Percentiles rank a stretch among this genome's conserved stretches.
phyloP scores from a whole-genome alignment of 2,888 invertebrate genomes.

The Harpalus rubripes region DNA sequence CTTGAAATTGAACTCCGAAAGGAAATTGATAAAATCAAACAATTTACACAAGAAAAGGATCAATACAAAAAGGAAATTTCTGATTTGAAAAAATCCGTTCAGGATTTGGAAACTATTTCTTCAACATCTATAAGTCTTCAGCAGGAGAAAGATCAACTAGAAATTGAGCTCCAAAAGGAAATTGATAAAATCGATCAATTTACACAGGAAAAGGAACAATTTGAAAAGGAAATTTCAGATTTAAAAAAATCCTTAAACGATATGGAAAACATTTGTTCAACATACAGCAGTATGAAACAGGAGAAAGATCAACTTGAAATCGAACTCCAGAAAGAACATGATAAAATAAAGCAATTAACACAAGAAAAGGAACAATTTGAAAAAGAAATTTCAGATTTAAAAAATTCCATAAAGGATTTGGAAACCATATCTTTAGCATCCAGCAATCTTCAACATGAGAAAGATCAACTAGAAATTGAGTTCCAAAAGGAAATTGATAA shows the following conservation, averaged over 20 bases:
- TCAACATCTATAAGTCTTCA: background rate
- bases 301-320: slow-evolving; percentile 77
- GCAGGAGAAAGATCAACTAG: background rate
- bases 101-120: background rate
- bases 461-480: slow-evolving; percentile 76
- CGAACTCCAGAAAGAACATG: slow-evolving; percentile 73
- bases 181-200: slow-evolving; percentile 70
- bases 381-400: slow-evolving; percentile 74
- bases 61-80: slow-evolving; percentile 75
- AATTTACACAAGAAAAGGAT: slow-evolving; percentile 55
- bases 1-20: slow-evolving; percentile 76
- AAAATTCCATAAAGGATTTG: slow-evolving; percentile 62
- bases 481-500: slow-evolving; percentile 71
- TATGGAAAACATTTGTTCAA: slow-evolving; percentile 73
- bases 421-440: slow-evolving; percentile 73
- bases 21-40: slow-evolving; percentile 5
- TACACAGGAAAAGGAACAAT: slow-evolving; percentile 69
- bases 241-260: slow-evolving; percentile 72
- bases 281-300: slow-evolving; percentile 76
- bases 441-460: slow-evolving; percentile 76
- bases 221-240: slow-evolving; percentile 72
- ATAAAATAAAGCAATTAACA: background rate
- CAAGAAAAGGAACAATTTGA: slow-evolving; percentile 71
- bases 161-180: slow-evolving; percentile 7
- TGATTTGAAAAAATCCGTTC: background rate